A percentile compares a stretch with the other conserved stretches of the same genome.
These are phyloP conservation scores for Phalacrocorax pelagicus DNA, from an alignment of 2,113 vertebrate genomes.

Conservation along the genomic window DNA sequence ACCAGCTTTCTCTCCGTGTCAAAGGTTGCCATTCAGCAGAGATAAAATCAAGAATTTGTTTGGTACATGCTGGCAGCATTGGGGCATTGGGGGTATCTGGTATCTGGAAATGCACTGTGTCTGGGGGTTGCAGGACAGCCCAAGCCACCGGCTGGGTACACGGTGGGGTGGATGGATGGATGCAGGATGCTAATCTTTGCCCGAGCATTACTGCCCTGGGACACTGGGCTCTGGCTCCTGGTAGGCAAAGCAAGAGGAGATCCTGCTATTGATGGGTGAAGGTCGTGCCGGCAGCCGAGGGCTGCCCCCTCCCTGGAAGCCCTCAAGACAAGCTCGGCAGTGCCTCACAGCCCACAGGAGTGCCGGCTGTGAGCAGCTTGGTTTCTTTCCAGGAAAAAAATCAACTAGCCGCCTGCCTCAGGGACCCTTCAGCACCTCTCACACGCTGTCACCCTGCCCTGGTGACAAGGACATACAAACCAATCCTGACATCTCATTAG, in stretches of 20 bases:
- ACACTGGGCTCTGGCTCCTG: accelerated
- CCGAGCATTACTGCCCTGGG: accelerated
- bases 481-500: conserved; percentile 31
- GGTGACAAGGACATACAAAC: conserved; percentile 44
- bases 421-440: neutral
- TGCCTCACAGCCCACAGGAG: accelerated
- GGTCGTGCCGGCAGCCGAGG: neutral
- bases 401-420: neutral
- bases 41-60: accelerated
- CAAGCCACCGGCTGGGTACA: accelerated
- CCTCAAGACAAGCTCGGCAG: neutral
- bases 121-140: neutral
- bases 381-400: neutral
- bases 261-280: neutral
- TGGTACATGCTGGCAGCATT: accelerated
- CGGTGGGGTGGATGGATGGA: accelerated
- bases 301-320: neutral
- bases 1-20: neutral
- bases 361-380: accelerated
- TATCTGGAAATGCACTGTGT: accelerated
- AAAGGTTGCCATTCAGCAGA: too few relatives aligned
- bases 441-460: neutral
- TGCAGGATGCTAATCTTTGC: neutral
- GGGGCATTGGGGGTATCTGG: too few relatives aligned
- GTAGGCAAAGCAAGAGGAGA: accelerated